phyloP scores from a whole-genome alignment of 2,888 invertebrate genomes.

The Halictus ligatus region DNA sequence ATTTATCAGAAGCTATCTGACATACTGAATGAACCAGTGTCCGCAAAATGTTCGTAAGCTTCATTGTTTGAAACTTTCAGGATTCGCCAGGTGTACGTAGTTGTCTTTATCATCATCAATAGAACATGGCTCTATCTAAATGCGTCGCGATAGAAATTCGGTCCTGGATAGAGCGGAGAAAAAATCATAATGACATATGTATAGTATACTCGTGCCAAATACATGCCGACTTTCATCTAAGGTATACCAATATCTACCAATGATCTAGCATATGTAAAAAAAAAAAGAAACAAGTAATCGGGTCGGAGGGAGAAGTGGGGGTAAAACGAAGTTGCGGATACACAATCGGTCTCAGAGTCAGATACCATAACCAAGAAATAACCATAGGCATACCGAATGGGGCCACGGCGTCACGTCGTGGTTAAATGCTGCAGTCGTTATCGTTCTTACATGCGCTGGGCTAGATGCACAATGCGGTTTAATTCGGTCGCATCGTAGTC shows the following conservation, averaged over 20 bases:
- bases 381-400: slow-evolving; percentile 66
- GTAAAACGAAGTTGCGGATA: slow-evolving; percentile 14
- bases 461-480: slow-evolving; percentile 85
- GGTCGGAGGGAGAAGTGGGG: slow-evolving; percentile 31
- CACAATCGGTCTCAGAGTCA: slow-evolving; percentile 32
- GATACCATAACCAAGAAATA: slow-evolving; percentile 49
- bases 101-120: neutral
- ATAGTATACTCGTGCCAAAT: slow-evolving; percentile 52
- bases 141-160: slow-evolving; percentile 43
- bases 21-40: neutral
- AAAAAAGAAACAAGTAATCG: neutral
- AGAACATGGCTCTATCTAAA: neutral
- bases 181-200: slow-evolving; percentile 17
- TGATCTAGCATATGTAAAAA: slow-evolving; percentile 41
- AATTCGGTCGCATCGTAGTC: slow-evolving; percentile 81
- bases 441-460: slow-evolving; percentile 82
- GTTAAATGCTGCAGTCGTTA: slow-evolving; percentile 66
- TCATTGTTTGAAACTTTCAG: neutral
- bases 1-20: neutral
- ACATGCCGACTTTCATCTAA: slow-evolving; percentile 56
- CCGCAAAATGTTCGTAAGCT: neutral
- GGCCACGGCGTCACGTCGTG: slow-evolving; percentile 66
- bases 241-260: slow-evolving; percentile 31
- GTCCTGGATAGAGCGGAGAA: slow-evolving; percentile 36
- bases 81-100: neutral